Evolutionary conservation across 2,888 invertebrate genomes (phyloP).

Genomic region (Eudasyphora cyanicolor): DNA sequence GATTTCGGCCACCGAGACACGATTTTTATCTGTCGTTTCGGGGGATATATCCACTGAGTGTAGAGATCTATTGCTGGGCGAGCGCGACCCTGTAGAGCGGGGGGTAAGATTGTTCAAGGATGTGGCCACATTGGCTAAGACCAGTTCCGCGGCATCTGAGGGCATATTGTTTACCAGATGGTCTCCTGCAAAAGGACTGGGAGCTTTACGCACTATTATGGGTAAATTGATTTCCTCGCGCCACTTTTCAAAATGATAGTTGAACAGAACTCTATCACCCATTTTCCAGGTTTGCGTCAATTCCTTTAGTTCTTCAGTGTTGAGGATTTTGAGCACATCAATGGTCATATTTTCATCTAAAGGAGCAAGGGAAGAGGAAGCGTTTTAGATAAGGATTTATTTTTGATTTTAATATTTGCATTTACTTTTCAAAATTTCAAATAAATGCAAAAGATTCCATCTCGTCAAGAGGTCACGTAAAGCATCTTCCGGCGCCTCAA

Average conservation of each 20-base stretch:
- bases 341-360: constrained; percentile 8
- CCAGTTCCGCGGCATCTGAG: background rate
- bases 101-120: constrained; percentile 12
- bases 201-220: background rate
- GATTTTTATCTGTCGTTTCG: background rate
- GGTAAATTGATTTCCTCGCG: constrained; percentile 19
- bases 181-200: background rate
- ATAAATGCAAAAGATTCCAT: constrained; percentile 18
- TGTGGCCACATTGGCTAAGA: background rate
- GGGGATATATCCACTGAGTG: constrained; percentile 16
- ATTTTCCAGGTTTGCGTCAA: constrained; percentile 21
- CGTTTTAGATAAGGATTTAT: background rate
- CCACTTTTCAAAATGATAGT: constrained; percentile 36
- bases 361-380: background rate
- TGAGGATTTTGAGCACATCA: constrained; percentile 13
- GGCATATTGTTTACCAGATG: background rate
- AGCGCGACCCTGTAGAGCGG: constrained; percentile 14
- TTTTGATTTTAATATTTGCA: too few relatives aligned
- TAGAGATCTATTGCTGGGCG: constrained; percentile 18
- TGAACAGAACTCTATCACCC: constrained; percentile 20
- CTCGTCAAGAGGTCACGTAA: background rate
- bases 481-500: constrained; percentile 2
- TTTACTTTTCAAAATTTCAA: background rate
- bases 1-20: constrained; percentile 2
- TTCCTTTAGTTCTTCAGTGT: background rate